These are phyloP conservation scores for Hydriomena furcata DNA, from an alignment of 2,888 invertebrate species.

Conservation along the genomic window DNA sequence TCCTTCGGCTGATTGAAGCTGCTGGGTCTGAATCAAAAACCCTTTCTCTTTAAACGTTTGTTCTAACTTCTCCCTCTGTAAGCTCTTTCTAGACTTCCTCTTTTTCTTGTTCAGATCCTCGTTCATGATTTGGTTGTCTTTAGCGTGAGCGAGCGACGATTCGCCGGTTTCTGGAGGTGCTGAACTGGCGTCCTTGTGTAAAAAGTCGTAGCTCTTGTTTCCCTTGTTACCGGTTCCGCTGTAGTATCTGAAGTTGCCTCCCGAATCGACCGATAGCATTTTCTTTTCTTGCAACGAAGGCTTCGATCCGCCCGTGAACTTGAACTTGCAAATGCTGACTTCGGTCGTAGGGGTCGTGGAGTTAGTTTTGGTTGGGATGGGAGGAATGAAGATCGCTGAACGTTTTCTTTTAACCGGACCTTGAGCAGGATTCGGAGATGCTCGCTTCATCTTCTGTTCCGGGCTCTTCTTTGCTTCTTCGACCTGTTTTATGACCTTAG, in stretches of 20 bases:
- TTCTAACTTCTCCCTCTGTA: constrained; percentile 93
- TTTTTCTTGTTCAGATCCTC: constrained; percentile 84
- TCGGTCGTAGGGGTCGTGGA: constrained; percentile 91
- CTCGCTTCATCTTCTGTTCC: constrained; percentile 74
- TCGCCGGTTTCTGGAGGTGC: constrained; percentile 47
- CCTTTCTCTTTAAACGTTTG: constrained; percentile 97
- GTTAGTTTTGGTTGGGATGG: constrained; percentile 88
- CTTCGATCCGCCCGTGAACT: constrained; percentile 95
- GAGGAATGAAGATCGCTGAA: constrained; percentile 93
- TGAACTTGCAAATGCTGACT: constrained; percentile 96
- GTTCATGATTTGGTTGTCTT: constrained; percentile 41
- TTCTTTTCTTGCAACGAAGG: constrained; percentile 95
- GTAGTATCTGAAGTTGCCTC: constrained; percentile 94
- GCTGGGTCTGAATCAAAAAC: constrained; percentile 96
- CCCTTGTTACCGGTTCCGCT: constrained; percentile 93
- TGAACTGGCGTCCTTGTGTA: constrained; percentile 87
- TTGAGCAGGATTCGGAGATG: constrained; percentile 63
- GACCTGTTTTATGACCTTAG: constrained; percentile 68
- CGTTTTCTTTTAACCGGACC: constrained; percentile 88
- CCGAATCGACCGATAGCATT: constrained; percentile 94
- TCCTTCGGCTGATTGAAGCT: constrained; percentile 95
- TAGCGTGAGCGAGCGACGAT: constrained; percentile 45
- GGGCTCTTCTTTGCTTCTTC: constrained; percentile 62
- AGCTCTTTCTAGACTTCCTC: constrained; percentile 90
- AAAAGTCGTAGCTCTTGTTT: constrained; percentile 91